Percentiles rank a stretch among this genome's conserved stretches.
These are phyloP conservation scores for Drosophila kokeensis DNA, from an alignment of 2,888 invertebrate species.

Conservation along the genomic window DNA sequence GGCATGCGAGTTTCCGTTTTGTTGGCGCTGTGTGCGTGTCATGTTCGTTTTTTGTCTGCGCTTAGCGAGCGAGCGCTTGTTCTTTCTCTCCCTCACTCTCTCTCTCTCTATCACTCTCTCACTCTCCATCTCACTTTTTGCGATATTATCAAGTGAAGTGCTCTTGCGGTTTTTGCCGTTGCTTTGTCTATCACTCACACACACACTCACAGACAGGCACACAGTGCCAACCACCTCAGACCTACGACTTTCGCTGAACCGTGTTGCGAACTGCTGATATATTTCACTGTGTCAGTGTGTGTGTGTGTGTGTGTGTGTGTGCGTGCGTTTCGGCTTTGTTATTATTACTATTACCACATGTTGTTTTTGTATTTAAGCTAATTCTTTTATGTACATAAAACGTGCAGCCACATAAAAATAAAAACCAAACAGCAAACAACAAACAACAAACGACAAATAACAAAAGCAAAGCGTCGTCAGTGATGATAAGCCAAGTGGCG, in stretches of 20 bases:
- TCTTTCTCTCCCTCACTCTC: neutral
- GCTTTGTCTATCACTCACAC: slow-evolving; percentile 64
- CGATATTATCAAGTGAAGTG: slow-evolving; percentile 80
- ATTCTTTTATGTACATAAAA: slow-evolving; percentile 78
- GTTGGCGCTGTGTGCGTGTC: slow-evolving; percentile 45
- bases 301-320: slow-evolving; percentile 37
- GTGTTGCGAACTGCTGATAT: slow-evolving; percentile 30
- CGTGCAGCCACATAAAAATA: slow-evolving; percentile 77
- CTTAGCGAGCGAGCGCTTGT: slow-evolving; percentile 32
- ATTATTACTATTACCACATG: slow-evolving; percentile 79
- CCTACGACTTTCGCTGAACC: neutral
- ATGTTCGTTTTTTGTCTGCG: slow-evolving; percentile 58
- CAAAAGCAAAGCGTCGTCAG: slow-evolving; percentile 45
- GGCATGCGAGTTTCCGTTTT: slow-evolving; percentile 53
- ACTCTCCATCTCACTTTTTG: slow-evolving; percentile 14
- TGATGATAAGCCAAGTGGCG: slow-evolving; percentile 78
- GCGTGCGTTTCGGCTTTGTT: slow-evolving; percentile 75
- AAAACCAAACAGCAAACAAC: slow-evolving; percentile 69
- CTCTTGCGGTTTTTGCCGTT: slow-evolving; percentile 70
- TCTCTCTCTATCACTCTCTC: slow-evolving; percentile 3
- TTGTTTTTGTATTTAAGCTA: slow-evolving; percentile 81
- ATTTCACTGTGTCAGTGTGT: slow-evolving; percentile 24
- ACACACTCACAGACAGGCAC: neutral
- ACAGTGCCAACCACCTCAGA: neutral
- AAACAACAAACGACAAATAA: slow-evolving; percentile 66